A percentile compares a stretch with the other conserved stretches of the same genome.
Conservation (phyloP, 2,797 vertebrate genomes). For the Limnodromus scolopaceus region DNA sequence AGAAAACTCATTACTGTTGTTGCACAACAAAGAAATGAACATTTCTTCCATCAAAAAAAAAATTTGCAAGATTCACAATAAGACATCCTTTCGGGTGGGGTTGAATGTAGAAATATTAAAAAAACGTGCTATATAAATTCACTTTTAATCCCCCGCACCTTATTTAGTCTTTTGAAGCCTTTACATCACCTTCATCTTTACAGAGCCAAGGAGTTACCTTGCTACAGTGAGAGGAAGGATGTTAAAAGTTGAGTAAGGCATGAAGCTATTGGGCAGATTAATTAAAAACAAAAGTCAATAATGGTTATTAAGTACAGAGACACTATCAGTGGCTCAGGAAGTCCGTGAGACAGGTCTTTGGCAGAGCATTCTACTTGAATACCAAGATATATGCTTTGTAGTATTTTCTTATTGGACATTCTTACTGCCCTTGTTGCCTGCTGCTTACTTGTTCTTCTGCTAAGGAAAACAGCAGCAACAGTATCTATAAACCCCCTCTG, state of each 20-base stretch:
- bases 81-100: rapidly evolving
- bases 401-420: not conserved
- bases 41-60: not conserved
- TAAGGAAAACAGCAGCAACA: not conserved
- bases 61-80: not conserved
- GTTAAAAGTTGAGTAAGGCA: not conserved
- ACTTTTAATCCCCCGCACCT: not conserved
- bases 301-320: not conserved
- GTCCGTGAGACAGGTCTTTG: not conserved
- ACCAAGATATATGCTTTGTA: rapidly evolving
- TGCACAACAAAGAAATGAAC: not conserved
- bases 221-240: not conserved
- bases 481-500: not conserved
- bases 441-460: not conserved
- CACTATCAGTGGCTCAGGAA: not conserved
- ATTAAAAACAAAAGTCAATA: not conserved
- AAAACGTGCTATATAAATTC: not conserved
- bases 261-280: not conserved
- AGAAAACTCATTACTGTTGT: not conserved
- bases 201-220: not conserved
- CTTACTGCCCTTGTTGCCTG: not conserved
- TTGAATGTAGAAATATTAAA: not conserved
- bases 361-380: not conserved
- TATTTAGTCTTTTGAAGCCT: not conserved
- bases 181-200: not conserved